phyloP scores from a whole-genome alignment of 2,113 vertebrate genomes.

The Pycnonotus jocosus region DNA sequence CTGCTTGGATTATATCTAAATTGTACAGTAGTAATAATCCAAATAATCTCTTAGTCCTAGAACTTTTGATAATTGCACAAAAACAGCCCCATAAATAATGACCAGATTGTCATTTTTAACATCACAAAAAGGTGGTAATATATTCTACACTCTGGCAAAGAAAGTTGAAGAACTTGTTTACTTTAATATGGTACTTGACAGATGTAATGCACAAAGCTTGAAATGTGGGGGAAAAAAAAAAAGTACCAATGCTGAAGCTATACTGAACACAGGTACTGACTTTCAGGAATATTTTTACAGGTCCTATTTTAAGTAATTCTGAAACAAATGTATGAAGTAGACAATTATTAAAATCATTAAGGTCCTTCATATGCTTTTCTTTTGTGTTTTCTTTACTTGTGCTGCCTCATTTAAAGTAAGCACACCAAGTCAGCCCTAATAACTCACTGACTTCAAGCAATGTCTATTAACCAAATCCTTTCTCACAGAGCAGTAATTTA shows the following conservation, averaged over 20 bases:
- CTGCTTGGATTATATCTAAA: neutral
- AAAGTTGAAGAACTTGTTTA: neutral
- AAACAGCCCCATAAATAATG: neutral
- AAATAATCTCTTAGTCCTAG: neutral
- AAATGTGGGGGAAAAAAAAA: neutral
- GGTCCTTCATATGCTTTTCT: neutral
- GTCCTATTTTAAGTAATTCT: neutral
- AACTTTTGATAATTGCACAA: neutral
- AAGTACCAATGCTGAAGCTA: neutral
- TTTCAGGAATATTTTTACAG: neutral
- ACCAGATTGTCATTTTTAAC: neutral
- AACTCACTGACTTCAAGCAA: neutral
- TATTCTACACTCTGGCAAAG: neutral
- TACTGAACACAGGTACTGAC: neutral
- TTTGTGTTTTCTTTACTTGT: neutral
- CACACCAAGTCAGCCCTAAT: neutral
- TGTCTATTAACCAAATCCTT: conserved; percentile 27
- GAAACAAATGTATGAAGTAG: neutral
- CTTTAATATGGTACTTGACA: neutral
- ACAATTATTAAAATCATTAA: neutral
- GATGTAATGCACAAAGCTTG: neutral
- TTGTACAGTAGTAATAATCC: neutral
- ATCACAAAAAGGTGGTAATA: neutral
- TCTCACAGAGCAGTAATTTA: conserved; percentile 19
- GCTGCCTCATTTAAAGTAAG: neutral